phyloP scores from a whole-genome alignment of 1,140 invertebrate species.

The Drosophila ogumai region DNA sequence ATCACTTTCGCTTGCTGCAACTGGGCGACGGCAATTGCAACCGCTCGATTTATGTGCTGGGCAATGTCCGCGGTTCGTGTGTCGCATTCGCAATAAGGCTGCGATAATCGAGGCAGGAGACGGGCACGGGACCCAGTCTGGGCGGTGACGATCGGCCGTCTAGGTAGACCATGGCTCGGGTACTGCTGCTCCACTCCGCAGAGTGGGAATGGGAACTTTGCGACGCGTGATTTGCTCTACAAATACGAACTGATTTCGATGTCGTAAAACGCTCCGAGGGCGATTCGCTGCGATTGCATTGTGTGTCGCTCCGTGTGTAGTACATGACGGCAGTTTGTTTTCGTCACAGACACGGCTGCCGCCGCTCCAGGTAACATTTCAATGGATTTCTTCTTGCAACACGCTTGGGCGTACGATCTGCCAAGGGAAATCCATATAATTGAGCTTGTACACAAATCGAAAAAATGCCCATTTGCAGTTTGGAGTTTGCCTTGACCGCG shows the following conservation, averaged over 20 bases:
- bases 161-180: slow-evolving; percentile 5
- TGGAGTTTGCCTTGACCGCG: slow-evolving; percentile 31
- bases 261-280: slow-evolving; percentile 36
- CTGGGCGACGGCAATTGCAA: slow-evolving; percentile 23
- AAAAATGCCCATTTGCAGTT: slow-evolving; percentile 19
- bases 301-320: not conserved
- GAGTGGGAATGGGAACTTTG: slow-evolving; percentile 28
- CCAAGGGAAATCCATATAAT: slow-evolving; percentile 2
- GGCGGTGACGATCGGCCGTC: slow-evolving; percentile 20
- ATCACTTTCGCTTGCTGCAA: slow-evolving; percentile 77
- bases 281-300: slow-evolving; percentile 25
- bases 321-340: slow-evolving; percentile 35
- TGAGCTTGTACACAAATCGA: slow-evolving; percentile 3
- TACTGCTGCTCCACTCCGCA: not conserved
- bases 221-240: slow-evolving; percentile 35
- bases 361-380: slow-evolving; percentile 13
- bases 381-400: slow-evolving; percentile 18
- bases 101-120: slow-evolving; percentile 7
- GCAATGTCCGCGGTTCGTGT: slow-evolving; percentile 52
- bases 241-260: slow-evolving; percentile 41
- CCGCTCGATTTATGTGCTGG: slow-evolving; percentile 33
- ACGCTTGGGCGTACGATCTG: slow-evolving; percentile 5
- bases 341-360: slow-evolving; percentile 13
- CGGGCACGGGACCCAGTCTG: slow-evolving; percentile 3
- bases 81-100: slow-evolving; percentile 51